Conservation (phyloP, 2,113 vertebrate genomes). For the Austrofundulus limnaeus region DNA sequence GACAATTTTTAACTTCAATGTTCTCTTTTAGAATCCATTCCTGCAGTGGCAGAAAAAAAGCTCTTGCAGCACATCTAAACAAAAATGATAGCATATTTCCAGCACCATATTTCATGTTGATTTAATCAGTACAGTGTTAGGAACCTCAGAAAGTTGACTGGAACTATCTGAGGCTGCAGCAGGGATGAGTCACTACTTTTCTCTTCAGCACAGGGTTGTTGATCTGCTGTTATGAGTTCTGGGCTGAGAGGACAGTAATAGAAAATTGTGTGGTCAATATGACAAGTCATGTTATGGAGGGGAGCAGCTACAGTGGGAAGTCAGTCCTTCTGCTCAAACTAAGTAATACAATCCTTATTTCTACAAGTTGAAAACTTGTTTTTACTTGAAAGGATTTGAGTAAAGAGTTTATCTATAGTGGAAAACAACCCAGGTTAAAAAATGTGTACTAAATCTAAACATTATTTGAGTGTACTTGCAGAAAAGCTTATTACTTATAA, state of each 20-base stretch:
- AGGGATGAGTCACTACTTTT: constrained; percentile 12
- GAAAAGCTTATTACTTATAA: too few species aligned
- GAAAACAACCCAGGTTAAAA: too few species aligned
- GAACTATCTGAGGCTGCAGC: neutral
- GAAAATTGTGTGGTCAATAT: constrained; percentile 4
- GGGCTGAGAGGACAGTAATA: constrained; percentile 1
- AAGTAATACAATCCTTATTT: neutral
- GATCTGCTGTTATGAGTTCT: constrained; percentile 7
- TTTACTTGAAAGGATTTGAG: neutral
- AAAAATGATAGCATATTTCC: neutral
- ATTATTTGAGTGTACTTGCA: too few species aligned
- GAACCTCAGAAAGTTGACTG: neutral
- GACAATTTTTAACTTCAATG: neutral
- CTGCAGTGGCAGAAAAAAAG: neutral
- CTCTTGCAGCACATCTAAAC: neutral
- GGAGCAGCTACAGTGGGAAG: neutral
- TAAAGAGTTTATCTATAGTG: neutral
- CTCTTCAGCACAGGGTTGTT: neutral
- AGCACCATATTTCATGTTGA: neutral
- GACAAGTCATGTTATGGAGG: neutral
- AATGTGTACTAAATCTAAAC: too few species aligned
- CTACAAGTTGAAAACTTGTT: neutral
- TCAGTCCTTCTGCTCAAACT: neutral
- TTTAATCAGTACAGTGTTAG: constrained; percentile 3
- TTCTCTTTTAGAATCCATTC: too few species aligned